Evolutionary conservation across 2,113 vertebrate species (phyloP), one percentile per base, ranked within the genome.

Genomic region (Pitta sordida): DNA sequence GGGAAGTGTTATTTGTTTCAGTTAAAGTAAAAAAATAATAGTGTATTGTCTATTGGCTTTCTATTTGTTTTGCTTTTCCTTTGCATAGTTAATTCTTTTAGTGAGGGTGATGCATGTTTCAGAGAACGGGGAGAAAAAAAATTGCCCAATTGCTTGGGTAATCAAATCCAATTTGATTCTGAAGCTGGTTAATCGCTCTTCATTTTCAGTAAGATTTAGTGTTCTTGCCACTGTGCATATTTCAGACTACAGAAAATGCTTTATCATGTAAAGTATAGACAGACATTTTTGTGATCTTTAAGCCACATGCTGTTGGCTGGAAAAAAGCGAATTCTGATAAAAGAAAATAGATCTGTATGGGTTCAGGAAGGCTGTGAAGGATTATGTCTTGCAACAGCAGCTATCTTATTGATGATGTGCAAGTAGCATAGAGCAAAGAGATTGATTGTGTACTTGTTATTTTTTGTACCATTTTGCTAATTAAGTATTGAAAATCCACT

Each of bases 181-280:
- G 65, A 97, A 96, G 93, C 95, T 97, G 96, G 96, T 98, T 97
- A 95, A 95, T 96, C 94, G 95, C 82, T 93, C 83, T 49, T 34
- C n/a, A 23, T 79, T 94, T 95, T 91, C 12, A 4, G 27, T 97
- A 86, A 60, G 39, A 68, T 95, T 97, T 94, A 86, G 88, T 95
- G 83, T 96, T 96, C 96, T 97, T 95, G 93, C 95, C 91, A 95
- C 94, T 97, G 80, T 97, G 95, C 97, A 97, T 95, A 84, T 88
- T 97, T 97, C 96, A 97, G 93, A 93, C 84, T 96, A 97, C 94
- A 96, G 94, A 84, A 97, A 91, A 96, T 97, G 96, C 98, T 98
- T 98, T 98, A 98, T 97, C 96, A 95, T 98, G 97, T 98, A 98
- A 98, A 98, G 97, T 97, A 97, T 97, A 95, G 93, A 93, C 92